Evolutionary conservation across 2,888 invertebrate genomes (phyloP).

Genomic region (Xestia xanthographa): DNA sequence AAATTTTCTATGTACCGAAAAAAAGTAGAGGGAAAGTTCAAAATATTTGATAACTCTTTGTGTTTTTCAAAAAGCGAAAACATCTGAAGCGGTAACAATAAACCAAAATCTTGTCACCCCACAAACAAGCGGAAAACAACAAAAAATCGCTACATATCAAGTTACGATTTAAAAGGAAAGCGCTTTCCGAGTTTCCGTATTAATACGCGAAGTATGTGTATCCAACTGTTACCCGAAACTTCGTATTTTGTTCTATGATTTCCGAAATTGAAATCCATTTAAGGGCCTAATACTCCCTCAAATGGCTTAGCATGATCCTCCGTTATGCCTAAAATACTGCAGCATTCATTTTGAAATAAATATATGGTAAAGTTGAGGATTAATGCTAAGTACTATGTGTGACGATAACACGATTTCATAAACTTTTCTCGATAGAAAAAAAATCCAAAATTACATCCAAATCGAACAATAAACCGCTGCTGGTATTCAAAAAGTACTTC

Average conservation of each 20-base stretch:
- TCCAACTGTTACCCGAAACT: conserved; percentile 53
- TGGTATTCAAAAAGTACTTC: no score
- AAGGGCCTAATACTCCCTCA: no score
- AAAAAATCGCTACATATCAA: conserved; percentile 22
- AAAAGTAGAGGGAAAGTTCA: background rate
- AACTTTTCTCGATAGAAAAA: no score
- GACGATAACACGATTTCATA: no score
- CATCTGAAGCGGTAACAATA: background rate
- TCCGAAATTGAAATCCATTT: conserved; percentile 62
- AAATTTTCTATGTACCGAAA: background rate
- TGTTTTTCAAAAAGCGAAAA: background rate
- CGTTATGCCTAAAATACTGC: no score
- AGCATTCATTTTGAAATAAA: no score
- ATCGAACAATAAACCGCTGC: no score
- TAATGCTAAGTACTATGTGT: no score
- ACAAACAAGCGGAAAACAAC: conserved; percentile 20
- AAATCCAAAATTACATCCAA: no score
- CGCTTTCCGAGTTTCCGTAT: conserved; percentile 31
- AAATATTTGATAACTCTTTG: background rate
- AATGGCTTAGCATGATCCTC: no score
- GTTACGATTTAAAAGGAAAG: conserved; percentile 36
- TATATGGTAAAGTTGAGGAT: no score
- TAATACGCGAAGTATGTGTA: conserved; percentile 46
- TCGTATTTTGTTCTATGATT: conserved; percentile 56
- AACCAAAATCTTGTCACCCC: background rate